Percentiles rank a stretch among this genome's conserved stretches.
These are phyloP conservation scores for Rhagonycha fulva DNA, from an alignment of 2,888 invertebrate species.

Conservation along the genomic window DNA sequence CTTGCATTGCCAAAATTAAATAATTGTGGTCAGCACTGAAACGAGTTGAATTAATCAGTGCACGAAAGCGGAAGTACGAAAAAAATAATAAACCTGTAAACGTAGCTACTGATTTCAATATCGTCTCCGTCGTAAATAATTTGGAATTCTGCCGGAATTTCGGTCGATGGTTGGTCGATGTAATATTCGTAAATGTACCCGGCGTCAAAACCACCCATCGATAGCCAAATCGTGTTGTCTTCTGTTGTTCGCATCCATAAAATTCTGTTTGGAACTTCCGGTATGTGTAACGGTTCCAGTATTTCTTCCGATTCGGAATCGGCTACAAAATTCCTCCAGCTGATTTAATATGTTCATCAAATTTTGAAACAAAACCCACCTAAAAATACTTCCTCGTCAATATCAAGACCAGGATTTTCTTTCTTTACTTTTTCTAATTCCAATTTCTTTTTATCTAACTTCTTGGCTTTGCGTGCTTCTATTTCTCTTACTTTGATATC, in stretches of 20 bases:
- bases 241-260: conserved; percentile 61
- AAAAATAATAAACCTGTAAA: conserved; percentile 57
- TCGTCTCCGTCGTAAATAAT: conserved; percentile 60
- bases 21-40: conserved; percentile 57
- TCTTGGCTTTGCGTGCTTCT: conserved; percentile 57
- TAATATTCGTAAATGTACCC: conserved; percentile 69
- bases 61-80: not conserved
- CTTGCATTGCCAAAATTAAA: conserved; percentile 63
- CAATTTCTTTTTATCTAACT: conserved; percentile 58
- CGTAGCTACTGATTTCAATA: conserved; percentile 61
- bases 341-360: not conserved
- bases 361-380: conserved; percentile 54
- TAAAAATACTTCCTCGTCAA: conserved; percentile 64
- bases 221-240: conserved; percentile 62
- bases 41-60: conserved; percentile 14
- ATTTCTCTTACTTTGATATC: conserved; percentile 64
- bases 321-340: conserved; percentile 46
- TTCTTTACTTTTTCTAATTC: conserved; percentile 63
- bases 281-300: conserved; percentile 60
- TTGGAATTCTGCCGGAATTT: conserved; percentile 54
- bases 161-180: conserved; percentile 51
- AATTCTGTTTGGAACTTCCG: conserved; percentile 62
- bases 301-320: conserved; percentile 63
- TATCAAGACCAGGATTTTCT: conserved; percentile 63
- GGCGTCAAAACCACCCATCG: conserved; percentile 68